A percentile compares a stretch with the other conserved stretches of the same genome.
phyloP scores from a whole-genome alignment of 2,888 invertebrate species.

The Cerastis rubricosa region DNA sequence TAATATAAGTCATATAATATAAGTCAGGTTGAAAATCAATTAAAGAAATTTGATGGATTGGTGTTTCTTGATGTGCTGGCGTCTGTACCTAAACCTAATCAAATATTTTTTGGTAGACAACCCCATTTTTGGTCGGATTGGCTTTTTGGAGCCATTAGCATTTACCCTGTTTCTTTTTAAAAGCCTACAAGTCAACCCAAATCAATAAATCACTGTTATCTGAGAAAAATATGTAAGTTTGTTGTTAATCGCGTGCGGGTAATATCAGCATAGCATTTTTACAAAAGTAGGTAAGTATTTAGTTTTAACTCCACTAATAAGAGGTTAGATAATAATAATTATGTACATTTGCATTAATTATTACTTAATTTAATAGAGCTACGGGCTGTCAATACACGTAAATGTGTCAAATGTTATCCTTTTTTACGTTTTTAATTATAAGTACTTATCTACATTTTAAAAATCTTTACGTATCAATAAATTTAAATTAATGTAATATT shows the following conservation, averaged over 20 bases:
- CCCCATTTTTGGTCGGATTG: too few species aligned
- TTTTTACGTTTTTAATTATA: too few species aligned
- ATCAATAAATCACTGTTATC: conserved; percentile 18
- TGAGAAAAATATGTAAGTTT: conserved; percentile 7
- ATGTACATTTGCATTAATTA: conserved; percentile 10
- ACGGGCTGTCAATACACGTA: background rate
- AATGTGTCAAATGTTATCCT: too few species aligned
- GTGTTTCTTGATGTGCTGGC: too few species aligned
- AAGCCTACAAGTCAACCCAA: background rate
- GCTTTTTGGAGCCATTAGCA: too few species aligned
- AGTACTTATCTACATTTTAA: too few species aligned
- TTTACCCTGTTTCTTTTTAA: background rate
- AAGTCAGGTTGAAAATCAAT: too few species aligned
- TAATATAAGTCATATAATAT: too few species aligned
- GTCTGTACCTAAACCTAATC: too few species aligned
- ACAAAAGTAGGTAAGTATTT: background rate
- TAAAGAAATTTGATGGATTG: too few species aligned
- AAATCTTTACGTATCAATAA: too few species aligned
- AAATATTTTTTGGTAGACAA: too few species aligned
- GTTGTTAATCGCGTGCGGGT: conserved; percentile 24
- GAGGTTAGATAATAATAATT: background rate
- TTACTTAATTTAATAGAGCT: conserved; percentile 10
- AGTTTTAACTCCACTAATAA: conserved; percentile 23
- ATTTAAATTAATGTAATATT: background rate
- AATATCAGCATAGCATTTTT: conserved; percentile 1